A percentile compares a stretch with the other conserved stretches of the same genome.
These are phyloP conservation scores for Candoia aspera DNA, from an alignment of 2,113 vertebrate genomes.

Conservation along the genomic window DNA sequence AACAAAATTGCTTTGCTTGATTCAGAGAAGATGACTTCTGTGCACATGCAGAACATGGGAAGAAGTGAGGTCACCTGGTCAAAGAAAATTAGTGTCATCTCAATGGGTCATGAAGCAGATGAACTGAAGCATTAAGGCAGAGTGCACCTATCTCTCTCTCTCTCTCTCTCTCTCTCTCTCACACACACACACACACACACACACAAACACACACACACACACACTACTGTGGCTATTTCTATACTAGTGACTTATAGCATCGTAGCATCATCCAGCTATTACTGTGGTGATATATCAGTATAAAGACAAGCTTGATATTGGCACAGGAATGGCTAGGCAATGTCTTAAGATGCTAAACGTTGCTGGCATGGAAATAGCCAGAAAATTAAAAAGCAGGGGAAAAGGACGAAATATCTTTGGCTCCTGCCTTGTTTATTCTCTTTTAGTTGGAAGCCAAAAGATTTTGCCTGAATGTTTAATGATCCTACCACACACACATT, in stretches of 20 bases:
- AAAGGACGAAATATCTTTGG: neutral
- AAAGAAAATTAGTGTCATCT: neutral
- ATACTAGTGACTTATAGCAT: neutral
- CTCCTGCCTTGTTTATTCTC: neutral
- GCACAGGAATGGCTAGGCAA: neutral
- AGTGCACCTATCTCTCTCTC: neutral
- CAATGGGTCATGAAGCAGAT: neutral
- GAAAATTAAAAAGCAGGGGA: neutral
- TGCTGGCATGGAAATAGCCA: neutral
- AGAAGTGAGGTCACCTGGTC: neutral
- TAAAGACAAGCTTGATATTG: neutral
- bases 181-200: neutral
- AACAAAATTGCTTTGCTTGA: neutral
- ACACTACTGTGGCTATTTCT: neutral
- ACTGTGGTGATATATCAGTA: neutral
- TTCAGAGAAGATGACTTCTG: neutral
- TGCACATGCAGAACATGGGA: neutral
- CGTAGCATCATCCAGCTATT: neutral
- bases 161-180: too few species aligned
- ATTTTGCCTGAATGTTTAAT: neutral
- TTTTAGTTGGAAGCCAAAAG: neutral
- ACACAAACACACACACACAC: neutral
- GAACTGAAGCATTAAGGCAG: neutral
- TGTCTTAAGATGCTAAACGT: neutral
- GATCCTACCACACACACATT: neutral